Percentiles rank a stretch among this genome's conserved stretches.
Conservation (phyloP, 37 sponge, comb jelly and placozoan species). For the Amphimedon queenslandica region DNA sequence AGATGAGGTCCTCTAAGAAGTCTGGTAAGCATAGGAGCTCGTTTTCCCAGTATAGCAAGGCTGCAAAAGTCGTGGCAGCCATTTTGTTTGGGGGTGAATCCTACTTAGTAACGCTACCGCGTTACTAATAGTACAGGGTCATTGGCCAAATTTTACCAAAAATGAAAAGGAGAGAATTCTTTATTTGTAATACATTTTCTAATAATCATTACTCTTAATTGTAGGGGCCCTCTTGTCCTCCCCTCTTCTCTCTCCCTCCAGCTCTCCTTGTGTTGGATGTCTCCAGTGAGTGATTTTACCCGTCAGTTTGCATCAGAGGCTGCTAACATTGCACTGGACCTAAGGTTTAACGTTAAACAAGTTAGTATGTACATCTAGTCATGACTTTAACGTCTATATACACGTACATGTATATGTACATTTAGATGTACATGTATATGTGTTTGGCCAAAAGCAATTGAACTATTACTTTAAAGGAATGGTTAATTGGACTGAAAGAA, state of each 20-base stretch:
- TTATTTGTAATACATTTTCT: not conserved
- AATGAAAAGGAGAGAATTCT: too few species aligned
- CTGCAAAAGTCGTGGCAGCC: too few species aligned
- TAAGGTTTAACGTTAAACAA: not conserved
- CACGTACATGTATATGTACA: not conserved
- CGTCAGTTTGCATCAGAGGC: not conserved
- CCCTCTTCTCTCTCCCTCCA: slow-evolving; percentile 10
- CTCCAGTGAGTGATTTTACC: not conserved
- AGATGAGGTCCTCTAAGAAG: too few species aligned
- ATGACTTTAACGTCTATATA: not conserved
- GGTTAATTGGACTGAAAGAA: too few species aligned
- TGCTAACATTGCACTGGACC: not conserved
- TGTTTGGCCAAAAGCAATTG: not conserved
- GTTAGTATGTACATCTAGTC: not conserved
- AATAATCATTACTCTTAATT: not conserved
- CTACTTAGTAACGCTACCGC: too few species aligned
- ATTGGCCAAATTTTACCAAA: too few species aligned
- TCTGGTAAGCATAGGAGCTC: too few species aligned
- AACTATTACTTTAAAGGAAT: too few species aligned
- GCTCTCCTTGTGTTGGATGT: slow-evolving; percentile 2
- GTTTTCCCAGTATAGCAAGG: too few species aligned
- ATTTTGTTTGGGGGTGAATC: too few species aligned
- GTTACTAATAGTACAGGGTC: too few species aligned
- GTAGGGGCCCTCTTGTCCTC: slow-evolving; percentile 10
- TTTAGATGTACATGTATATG: not conserved